phyloP scores from a whole-genome alignment of 2,797 vertebrate species.

The Siniperca obscura region DNA sequence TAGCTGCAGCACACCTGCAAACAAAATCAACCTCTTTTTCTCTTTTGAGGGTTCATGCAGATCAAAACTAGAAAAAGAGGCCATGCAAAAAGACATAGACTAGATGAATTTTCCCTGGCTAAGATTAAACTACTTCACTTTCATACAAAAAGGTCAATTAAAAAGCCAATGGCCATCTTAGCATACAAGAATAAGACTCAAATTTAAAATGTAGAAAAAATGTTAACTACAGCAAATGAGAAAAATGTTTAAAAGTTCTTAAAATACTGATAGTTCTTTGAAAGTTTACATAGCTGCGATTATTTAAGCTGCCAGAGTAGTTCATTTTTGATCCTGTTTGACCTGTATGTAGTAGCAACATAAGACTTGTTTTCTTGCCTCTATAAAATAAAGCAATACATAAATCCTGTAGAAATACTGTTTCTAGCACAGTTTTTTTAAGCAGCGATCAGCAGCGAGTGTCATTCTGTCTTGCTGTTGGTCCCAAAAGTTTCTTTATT shows the following conservation, averaged over 20 bases:
- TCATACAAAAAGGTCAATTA: slow-evolving; percentile 52
- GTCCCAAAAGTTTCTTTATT: slow-evolving; percentile 36
- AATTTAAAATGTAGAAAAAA: slow-evolving; percentile 61
- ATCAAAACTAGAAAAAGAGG: slow-evolving; percentile 61
- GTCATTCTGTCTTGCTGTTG: slow-evolving; percentile 22
- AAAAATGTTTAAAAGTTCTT: slow-evolving; percentile 53
- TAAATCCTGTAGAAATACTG: background rate
- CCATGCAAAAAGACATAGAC: slow-evolving; percentile 7
- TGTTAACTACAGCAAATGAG: background rate
- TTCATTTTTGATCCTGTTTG: background rate
- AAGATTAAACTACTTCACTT: slow-evolving; percentile 23
- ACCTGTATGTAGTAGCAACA: background rate
- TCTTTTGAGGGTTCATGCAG: slow-evolving; percentile 61
- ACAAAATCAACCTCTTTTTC: slow-evolving; percentile 66
- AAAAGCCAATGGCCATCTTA: slow-evolving; percentile 54
- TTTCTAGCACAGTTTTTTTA: background rate
- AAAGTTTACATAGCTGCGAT: slow-evolving; percentile 26
- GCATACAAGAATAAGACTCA: slow-evolving; percentile 65
- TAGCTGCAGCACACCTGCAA: slow-evolving; percentile 81
- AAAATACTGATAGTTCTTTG: slow-evolving; percentile 44
- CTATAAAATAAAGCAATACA: slow-evolving; percentile 12
- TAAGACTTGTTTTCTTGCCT: slow-evolving; percentile 5
- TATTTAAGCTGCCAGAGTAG: slow-evolving; percentile 54
- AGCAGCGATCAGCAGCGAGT: background rate
- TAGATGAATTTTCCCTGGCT: slow-evolving; percentile 29